Evolutionary conservation across 2,113 vertebrate genomes (phyloP).

Genomic region (Isichthys henryi): DNA sequence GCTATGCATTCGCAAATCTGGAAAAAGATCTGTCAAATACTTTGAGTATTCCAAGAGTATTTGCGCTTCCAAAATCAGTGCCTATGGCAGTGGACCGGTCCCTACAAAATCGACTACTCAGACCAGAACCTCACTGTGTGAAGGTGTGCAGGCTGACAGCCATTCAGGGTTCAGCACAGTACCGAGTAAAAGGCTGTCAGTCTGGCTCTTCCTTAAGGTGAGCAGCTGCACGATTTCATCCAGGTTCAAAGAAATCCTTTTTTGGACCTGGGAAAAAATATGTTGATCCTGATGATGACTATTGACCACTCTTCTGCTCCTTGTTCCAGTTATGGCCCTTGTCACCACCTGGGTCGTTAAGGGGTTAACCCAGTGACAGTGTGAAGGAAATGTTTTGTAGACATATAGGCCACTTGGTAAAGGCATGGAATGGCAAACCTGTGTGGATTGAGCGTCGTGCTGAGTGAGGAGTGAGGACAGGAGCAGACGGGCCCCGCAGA

Average conservation of each 20-base stretch:
- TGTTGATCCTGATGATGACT: neutral
- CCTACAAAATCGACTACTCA: neutral
- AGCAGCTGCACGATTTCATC: slow-evolving; percentile 64
- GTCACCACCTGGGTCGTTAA: neutral
- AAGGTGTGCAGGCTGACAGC: neutral
- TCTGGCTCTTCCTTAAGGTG: slow-evolving; percentile 65
- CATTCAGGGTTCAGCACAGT: slow-evolving; percentile 20
- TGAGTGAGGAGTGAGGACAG: slow-evolving; percentile 44
- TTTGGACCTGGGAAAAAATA: slow-evolving; percentile 65
- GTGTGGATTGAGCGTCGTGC: slow-evolving; percentile 63
- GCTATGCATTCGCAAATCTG: neutral
- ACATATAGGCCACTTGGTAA: neutral
- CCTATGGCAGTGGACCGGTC: neutral
- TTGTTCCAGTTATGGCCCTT: neutral
- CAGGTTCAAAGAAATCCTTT: slow-evolving; percentile 68
- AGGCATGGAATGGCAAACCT: slow-evolving; percentile 60
- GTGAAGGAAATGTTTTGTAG: neutral
- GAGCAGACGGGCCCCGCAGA: slow-evolving; percentile 53
- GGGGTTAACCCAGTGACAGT: neutral
- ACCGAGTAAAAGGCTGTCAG: slow-evolving; percentile 71
- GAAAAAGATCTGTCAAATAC: neutral
- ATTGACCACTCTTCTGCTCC: neutral
- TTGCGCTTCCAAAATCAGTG: neutral
- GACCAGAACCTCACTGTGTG: neutral
- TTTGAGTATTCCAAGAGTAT: neutral